Evolutionary conservation across 1,140 invertebrate genomes (phyloP), one percentile per base, ranked within the genome.

Genomic region (Papilio dardanus): DNA sequence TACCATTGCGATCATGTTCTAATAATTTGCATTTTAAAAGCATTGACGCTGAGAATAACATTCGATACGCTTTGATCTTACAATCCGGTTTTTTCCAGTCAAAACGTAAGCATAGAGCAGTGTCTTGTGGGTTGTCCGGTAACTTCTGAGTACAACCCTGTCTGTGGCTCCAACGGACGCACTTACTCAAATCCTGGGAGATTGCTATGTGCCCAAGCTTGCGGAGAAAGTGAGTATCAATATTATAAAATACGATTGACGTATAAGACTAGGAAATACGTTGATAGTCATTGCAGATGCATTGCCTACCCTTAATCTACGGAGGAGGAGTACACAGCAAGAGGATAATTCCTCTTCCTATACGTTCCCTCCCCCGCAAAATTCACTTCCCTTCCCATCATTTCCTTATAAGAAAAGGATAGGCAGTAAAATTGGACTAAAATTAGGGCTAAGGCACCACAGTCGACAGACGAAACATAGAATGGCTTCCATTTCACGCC

Each of bases 121-220:
- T 95, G 95, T 77, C 83, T 94, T 3, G 82, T 74, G 3, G 75
- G 71, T 0, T 95, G 95, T 77, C 89, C 94, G 54, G 86, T 87
- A 0, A 96, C 96, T 1, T 77, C 90, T 0, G 94, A 96, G 78
- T 96, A 96, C 78, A 95, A 95, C 87, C 96, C 96, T 31, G 94
- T 97, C 4, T 97, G 96, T 83, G 96, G 96, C 7, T 92, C 94
- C 1, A 95, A 97, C 79, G 88, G 91, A 3, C 86, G 94, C 10
- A 94, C 94, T 0, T 97, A 97, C 80, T 79, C 82, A 1, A 97
- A 97, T 16, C 54, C 54, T 62, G 54, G 54, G 4, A 30, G 54
- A 62, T 28, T 62, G 54, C 54, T 62, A 14, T 62, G 54, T 28
- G 12, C 54, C 10, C 54, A 62, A 62, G 54, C 54, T 30, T 62